phyloP scores from a whole-genome alignment of 2,888 invertebrate species.

The Myathropa florea region DNA sequence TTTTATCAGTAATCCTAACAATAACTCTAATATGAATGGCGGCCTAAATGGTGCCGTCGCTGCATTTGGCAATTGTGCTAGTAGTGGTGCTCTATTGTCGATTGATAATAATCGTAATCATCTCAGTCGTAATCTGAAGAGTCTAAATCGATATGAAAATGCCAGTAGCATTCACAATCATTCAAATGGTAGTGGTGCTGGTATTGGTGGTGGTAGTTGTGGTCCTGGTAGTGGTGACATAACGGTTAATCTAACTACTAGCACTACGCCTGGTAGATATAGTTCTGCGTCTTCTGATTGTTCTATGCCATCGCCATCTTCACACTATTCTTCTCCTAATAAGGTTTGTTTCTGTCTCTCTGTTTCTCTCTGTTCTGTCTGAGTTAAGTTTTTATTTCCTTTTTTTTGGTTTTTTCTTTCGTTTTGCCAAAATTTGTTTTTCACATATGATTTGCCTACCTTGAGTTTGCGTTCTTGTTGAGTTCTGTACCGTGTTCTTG shows the following conservation, averaged over 20 bases:
- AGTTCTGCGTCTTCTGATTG: conserved; percentile 81
- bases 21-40: conserved; percentile 33
- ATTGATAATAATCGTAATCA: conserved; percentile 65
- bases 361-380: not conserved
- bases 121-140: conserved; percentile 60
- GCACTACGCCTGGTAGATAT: conserved; percentile 78
- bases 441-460: not conserved
- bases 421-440: conserved; percentile 13
- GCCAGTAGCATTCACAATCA: conserved; percentile 37
- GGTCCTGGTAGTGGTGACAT: conserved; percentile 72
- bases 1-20: conserved; percentile 72
- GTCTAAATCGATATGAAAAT: conserved; percentile 16
- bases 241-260: conserved; percentile 73
- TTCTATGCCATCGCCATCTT: conserved; percentile 81
- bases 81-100: conserved; percentile 69
- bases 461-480: conserved; percentile 8
- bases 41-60: conserved; percentile 71
- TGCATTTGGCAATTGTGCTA: conserved; percentile 76
- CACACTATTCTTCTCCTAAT: conserved; percentile 81
- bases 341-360: conserved; percentile 79
- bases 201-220: conserved; percentile 71
- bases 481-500: too few relatives aligned
- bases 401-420: conserved; percentile 44
- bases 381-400: conserved; percentile 26
- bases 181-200: conserved; percentile 71